Percentiles rank a stretch among this genome's conserved stretches.
These are phyloP conservation scores for Polydrusus cervinus DNA, from an alignment of 2,888 invertebrate genomes.

Conservation along the genomic window DNA sequence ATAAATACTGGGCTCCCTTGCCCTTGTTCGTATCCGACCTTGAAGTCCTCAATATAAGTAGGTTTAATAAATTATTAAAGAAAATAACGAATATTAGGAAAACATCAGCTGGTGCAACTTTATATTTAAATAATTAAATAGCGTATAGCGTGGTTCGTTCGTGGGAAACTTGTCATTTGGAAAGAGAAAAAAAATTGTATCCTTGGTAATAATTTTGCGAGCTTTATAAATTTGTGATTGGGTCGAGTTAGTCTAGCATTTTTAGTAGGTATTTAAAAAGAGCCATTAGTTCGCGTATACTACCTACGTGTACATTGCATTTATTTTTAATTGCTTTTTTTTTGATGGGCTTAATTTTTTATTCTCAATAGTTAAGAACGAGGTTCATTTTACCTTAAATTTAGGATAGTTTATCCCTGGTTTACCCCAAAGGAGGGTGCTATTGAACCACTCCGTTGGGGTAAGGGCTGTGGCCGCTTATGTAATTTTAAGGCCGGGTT, in stretches of 20 bases:
- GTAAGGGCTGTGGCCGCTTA: no score
- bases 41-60: conserved; percentile 1
- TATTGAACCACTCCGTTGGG: no score
- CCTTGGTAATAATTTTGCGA: conserved; percentile 20
- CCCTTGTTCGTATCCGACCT: background rate
- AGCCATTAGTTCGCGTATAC: no score
- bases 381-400: no score
- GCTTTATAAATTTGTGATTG: conserved; percentile 30
- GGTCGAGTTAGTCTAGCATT: no score
- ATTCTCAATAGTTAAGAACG: no score
- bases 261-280: no score
- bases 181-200: conserved; percentile 25
- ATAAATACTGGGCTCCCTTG: background rate
- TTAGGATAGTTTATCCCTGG: no score
- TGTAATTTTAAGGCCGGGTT: no score
- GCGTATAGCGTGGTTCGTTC: background rate
- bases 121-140: conserved; percentile 32
- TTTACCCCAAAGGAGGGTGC: no score
- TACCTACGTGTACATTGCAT: no score
- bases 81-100: conserved; percentile 23
- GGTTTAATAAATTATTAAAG: conserved; percentile 11
- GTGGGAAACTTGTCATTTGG: conserved; percentile 40
- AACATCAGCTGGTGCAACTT: conserved; percentile 26
- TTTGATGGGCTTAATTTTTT: no score
- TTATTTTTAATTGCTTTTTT: background rate